phyloP scores from a whole-genome alignment of 2,888 invertebrate genomes.

The Idaea biselata region DNA sequence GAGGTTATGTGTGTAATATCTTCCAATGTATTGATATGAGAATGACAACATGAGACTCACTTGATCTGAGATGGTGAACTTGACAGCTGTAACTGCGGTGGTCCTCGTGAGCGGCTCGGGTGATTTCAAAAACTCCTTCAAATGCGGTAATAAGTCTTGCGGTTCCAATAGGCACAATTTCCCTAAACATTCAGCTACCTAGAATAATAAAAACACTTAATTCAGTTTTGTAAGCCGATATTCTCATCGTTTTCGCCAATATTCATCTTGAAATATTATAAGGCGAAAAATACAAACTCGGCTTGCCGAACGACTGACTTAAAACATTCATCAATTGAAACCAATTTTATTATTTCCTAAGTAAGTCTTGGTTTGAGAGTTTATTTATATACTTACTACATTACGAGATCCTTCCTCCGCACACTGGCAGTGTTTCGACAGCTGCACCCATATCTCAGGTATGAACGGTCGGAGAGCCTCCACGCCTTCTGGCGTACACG shows the following conservation, averaged over 20 bases:
- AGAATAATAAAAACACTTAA: conserved; percentile 22
- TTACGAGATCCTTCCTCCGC: conserved; percentile 99
- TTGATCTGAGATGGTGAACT: conserved; percentile 99
- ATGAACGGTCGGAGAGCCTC: conserved; percentile 89
- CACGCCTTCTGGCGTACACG: conserved; percentile 86
- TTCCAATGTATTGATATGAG: too few species aligned
- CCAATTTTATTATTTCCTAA: too few species aligned
- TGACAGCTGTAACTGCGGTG: conserved; percentile 98
- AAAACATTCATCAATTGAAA: too few species aligned
- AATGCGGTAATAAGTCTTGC: conserved; percentile 89
- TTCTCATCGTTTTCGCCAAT: too few species aligned
- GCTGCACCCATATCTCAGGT: conserved; percentile 94
- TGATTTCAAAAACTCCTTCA: conserved; percentile 90
- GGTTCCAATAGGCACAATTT: conserved; percentile 98
- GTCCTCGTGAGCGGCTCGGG: conserved; percentile 93
- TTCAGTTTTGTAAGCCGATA: too few species aligned
- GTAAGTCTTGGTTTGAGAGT: too few species aligned
- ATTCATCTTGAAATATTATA: too few species aligned
- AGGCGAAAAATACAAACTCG: too few species aligned
- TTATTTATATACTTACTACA: conserved; percentile 82
- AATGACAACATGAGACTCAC: conserved; percentile 68
- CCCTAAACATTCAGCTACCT: conserved; percentile 97
- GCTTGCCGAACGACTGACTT: too few species aligned
- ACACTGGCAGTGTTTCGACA: conserved; percentile 97
- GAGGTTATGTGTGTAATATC: too few species aligned